Conservation (phyloP, 2,113 vertebrate species). For the Bungarus multicinctus region DNA sequence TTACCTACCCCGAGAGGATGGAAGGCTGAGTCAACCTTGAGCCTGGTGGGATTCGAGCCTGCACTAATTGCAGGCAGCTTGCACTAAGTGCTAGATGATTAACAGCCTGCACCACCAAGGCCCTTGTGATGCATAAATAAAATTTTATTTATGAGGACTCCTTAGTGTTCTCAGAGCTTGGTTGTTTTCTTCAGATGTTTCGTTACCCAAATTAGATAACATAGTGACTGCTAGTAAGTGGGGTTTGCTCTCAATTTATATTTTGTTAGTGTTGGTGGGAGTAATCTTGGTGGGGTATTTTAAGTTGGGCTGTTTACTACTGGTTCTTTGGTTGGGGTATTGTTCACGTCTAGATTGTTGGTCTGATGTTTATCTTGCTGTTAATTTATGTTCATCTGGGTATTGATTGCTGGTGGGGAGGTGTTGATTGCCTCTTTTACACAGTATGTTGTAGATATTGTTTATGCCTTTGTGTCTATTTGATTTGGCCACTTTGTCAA, state of each 20-base stretch:
- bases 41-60: no score
- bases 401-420: background rate
- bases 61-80: no score
- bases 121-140: background rate
- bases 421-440: no score
- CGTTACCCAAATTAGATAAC: background rate
- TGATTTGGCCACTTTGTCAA: background rate
- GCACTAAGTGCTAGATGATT: no score
- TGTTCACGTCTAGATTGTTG: background rate
- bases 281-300: background rate
- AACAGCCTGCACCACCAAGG: no score
- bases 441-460: background rate
- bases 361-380: background rate
- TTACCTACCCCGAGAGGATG: no score
- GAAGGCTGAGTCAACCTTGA: no score
- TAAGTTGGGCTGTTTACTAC: background rate
- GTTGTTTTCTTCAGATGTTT: background rate
- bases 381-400: background rate
- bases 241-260: background rate
- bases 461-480: background rate
- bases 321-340: background rate
- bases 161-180: background rate
- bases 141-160: background rate
- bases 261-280: background rate
- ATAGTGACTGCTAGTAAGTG: background rate